Conservation (phyloP, 2,113 vertebrate genomes). For the Pomatostomus ruficeps region DNA sequence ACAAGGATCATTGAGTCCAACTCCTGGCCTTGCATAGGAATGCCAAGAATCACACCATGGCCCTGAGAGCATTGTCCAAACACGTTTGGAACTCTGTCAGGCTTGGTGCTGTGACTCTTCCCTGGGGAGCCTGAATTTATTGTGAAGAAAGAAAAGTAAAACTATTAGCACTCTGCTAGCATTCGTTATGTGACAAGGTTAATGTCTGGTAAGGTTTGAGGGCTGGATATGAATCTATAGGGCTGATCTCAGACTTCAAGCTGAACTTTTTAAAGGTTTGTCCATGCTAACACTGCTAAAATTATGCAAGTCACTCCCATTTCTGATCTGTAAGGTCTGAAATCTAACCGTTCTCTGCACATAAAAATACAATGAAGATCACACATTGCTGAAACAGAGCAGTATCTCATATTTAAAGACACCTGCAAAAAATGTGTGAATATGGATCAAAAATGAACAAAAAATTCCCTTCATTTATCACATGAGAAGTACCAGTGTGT, state of each 20-base stretch:
- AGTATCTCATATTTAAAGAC: not conserved
- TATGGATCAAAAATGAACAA: not conserved
- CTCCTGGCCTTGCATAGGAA: not conserved
- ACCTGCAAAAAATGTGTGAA: not conserved
- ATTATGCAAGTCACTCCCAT: not conserved
- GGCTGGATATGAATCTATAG: not conserved
- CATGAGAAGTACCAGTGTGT: not conserved
- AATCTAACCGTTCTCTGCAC: not conserved
- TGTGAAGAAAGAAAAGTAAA: not conserved
- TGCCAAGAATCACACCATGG: not conserved
- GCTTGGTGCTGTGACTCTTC: not conserved
- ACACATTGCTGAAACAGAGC: not conserved
- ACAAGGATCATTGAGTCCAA: not conserved
- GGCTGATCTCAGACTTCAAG: not conserved
- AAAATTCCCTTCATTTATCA: not conserved
- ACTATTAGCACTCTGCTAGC: not conserved
- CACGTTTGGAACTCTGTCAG: not conserved
- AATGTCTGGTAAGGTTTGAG: not conserved
- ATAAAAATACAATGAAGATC: not conserved
- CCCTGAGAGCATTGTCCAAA: not conserved
- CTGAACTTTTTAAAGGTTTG: not conserved
- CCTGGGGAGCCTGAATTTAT: not conserved
- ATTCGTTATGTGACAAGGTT: not conserved
- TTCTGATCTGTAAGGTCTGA: not conserved
- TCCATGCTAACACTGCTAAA: not conserved